Base-by-base conservation (phyloP, 1,140 invertebrate species). In the Solenopsis invicta region DNA sequence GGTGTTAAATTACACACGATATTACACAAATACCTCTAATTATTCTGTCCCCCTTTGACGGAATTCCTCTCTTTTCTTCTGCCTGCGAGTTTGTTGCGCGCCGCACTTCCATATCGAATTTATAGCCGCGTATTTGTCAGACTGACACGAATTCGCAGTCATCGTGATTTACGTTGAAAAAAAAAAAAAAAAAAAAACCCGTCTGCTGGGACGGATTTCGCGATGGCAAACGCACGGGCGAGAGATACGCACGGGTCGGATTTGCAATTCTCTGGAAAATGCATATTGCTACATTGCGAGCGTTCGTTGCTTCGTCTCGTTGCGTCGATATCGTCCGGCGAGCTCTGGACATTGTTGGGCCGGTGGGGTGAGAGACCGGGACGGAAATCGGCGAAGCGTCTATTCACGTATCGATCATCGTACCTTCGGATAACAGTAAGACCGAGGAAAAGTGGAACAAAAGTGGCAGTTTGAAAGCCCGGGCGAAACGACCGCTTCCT, bases 391-490 rank as follows among this genome's bases (percentile, higher is more conserved):
- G 24, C 52, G 64, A 54, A 13, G 41, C 62, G 72, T 41, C 48
- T 66, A 54, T 21, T 24, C 61, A 21, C 21, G 75, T 89, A 89
- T 89, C 88, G 88, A 89, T 89, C 75, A 52, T 81, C 59, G 66
- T 85, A 85, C 45, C 59, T 67, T 16, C 24, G 34, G 66, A 54
- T 56, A 62, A 86, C 67, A 87, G 86, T 86, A 90, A 84, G 72
- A 29, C 85, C 74, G 61, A 74, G 21, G 88, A 80, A 85, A 90
- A 90, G 86, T 87, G 86, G 88, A 90, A 80, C 88, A 87, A 84
- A 89, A 89, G 75, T 90, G 89, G 88, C 85, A 61, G 78, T n/a
- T 80, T 64, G 84, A 87, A 86, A 74, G 81, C 62, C 50, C 61
- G 74, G 52, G n/a, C 74, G 74, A 64, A 67, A 72, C 71, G 80